Evolutionary conservation across 2,797 vertebrate genomes (phyloP).

Genomic region (Poeciliopsis presidionis): DNA sequence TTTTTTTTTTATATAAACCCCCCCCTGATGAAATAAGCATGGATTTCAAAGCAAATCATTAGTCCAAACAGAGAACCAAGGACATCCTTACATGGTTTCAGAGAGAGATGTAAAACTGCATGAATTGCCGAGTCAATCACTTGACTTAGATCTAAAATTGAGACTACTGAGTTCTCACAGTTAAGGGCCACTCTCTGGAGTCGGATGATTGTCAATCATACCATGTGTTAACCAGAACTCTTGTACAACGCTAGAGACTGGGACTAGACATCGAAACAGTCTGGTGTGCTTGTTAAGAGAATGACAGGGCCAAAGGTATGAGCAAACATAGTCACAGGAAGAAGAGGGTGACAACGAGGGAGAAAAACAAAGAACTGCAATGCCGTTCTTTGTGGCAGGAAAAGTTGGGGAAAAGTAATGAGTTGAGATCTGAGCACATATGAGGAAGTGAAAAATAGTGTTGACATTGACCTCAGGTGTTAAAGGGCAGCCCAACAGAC

Average conservation of each 20-base stretch:
- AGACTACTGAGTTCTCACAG: conserved; percentile 7
- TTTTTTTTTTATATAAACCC: not conserved
- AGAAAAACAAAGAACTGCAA: conserved; percentile 4
- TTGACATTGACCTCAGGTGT: conserved; percentile 51
- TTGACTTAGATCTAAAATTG: not conserved
- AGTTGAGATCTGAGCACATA: conserved; percentile 12
- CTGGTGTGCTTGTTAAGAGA: not conserved
- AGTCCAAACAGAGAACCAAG: not conserved
- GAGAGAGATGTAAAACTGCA: not conserved
- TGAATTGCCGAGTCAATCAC: not conserved
- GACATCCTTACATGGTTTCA: not conserved
- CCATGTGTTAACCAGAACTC: not conserved
- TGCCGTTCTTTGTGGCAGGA: too few relatives aligned
- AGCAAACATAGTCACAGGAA: conserved; percentile 8
- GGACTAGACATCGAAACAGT: not conserved
- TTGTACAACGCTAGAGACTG: not conserved
- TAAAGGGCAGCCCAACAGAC: conserved; percentile 2
- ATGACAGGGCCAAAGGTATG: conserved; percentile 6
- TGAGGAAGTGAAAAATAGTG: conserved; percentile 29
- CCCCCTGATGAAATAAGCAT: not conserved
- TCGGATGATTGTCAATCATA: not conserved
- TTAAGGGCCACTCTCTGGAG: too few relatives aligned
- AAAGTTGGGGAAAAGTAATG: conserved; percentile 24
- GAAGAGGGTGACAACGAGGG: conserved; percentile 1
- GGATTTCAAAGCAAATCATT: not conserved